Percentiles rank a stretch among this genome's conserved stretches.
Evolutionary conservation across 2,797 vertebrate species (phyloP).

Genomic region (Jordanella pulchra): DNA sequence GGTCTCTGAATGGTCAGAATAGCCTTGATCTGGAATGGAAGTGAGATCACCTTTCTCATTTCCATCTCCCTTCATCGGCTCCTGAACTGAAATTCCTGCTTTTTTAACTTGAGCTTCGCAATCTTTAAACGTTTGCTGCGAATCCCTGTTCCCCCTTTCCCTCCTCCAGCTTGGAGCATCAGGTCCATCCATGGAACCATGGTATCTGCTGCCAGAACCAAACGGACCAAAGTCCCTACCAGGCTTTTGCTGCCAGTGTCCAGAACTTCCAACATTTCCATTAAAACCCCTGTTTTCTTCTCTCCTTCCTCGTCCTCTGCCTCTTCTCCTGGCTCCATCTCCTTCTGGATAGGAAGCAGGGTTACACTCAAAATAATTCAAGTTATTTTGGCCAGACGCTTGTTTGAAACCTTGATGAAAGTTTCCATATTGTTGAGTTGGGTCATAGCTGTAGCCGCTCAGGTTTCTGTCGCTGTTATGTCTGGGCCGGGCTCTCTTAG

Average conservation of each 20-base stretch:
- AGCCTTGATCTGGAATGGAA: conserved; percentile 43
- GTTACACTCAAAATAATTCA: conserved; percentile 59
- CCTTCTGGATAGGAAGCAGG: conserved; percentile 41
- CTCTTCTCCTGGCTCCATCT: conserved; percentile 50
- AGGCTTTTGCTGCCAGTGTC: conserved; percentile 80
- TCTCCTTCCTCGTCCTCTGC: conserved; percentile 63
- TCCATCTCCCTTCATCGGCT: conserved; percentile 76
- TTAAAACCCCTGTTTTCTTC: conserved; percentile 53
- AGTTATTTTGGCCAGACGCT: conserved; percentile 67
- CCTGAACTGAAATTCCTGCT: conserved; percentile 75
- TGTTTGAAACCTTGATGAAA: conserved; percentile 61
- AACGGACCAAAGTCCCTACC: conserved; percentile 71
- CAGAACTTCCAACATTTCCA: conserved; percentile 51
- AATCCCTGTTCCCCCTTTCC: conserved; percentile 66
- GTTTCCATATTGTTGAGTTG: conserved; percentile 74
- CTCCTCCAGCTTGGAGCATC: conserved; percentile 73
- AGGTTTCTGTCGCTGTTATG: conserved; percentile 77
- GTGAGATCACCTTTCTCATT: conserved; percentile 73
- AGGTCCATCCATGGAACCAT: conserved; percentile 42
- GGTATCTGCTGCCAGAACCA: conserved; percentile 58
- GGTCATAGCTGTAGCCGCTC: conserved; percentile 66
- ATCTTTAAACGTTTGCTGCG: conserved; percentile 68
- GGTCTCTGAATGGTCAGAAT: conserved; percentile 30
- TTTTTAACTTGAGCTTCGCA: conserved; percentile 84
- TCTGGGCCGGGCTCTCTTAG: conserved; percentile 78